Evolutionary conservation across 2,888 invertebrate species (phyloP).

Genomic region (Acanthosepion lycidas): DNA sequence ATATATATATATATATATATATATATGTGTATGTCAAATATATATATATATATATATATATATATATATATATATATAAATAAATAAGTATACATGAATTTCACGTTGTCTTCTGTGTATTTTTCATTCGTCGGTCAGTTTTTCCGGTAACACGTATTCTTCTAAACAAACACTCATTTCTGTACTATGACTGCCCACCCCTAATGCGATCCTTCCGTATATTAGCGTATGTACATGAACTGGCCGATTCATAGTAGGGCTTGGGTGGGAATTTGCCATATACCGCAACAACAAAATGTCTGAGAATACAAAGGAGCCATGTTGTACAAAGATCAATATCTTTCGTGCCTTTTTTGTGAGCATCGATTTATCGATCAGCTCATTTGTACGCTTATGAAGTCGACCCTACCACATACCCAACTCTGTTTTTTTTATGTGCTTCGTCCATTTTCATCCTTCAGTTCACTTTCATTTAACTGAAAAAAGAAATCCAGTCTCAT

Average conservation of each 20-base stretch:
- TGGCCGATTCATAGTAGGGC: not conserved
- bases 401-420: not conserved
- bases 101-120: not conserved
- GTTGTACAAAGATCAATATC: not conserved
- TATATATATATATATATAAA: too few relatives aligned
- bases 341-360: not conserved
- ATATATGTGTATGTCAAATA: too few relatives aligned
- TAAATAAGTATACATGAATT: too few relatives aligned
- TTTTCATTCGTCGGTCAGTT: not conserved
- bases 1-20: too few relatives aligned
- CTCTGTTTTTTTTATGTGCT: not conserved
- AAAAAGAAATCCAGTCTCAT: not conserved
- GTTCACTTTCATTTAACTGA: not conserved
- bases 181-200: not conserved
- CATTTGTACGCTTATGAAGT: conserved; percentile 9
- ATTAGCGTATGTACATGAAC: not conserved
- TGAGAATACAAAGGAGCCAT: not conserved
- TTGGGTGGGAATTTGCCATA: not conserved
- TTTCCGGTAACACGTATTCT: not conserved
- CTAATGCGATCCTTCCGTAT: not conserved
- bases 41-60: too few relatives aligned
- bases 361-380: not conserved
- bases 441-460: not conserved
- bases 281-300: not conserved
- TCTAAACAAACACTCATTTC: not conserved